Conservation (phyloP, 2,797 vertebrate genomes). For the Sarcoramphus papa region DNA sequence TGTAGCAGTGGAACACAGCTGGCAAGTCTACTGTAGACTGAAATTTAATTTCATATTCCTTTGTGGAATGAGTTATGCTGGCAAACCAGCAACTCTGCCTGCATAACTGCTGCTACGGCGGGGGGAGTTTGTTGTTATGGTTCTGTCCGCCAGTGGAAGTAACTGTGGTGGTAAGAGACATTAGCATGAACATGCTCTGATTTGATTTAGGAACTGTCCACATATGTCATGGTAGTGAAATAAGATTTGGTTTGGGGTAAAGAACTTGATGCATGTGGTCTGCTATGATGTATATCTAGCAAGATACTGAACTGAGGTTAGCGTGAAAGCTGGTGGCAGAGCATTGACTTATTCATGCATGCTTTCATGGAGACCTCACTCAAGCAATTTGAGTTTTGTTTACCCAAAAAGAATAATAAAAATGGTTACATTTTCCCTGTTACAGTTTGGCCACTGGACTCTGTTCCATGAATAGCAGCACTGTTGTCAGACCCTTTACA, state of each 20-base stretch:
- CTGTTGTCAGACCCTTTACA: background rate
- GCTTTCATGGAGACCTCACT: background rate
- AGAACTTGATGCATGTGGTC: background rate
- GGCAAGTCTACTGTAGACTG: background rate
- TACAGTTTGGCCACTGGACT: background rate
- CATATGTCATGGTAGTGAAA: background rate
- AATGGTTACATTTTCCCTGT: background rate
- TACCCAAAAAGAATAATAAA: background rate
- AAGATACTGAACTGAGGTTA: background rate
- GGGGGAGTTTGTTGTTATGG: background rate
- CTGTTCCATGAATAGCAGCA: background rate
- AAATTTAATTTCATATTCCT: background rate
- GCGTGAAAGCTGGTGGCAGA: background rate
- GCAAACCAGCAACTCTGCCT: background rate
- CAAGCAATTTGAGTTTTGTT: background rate
- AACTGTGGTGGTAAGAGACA: background rate
- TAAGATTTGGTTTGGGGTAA: background rate
- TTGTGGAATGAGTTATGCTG: background rate
- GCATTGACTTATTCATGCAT: background rate
- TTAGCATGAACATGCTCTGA: background rate
- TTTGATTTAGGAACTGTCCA: background rate
- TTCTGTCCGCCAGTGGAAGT: background rate
- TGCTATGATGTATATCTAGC: background rate
- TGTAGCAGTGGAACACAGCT: background rate
- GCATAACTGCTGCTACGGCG: rapidly evolving